Evolutionary conservation across 2,888 invertebrate genomes (phyloP).

Genomic region (Xylocampa areola): DNA sequence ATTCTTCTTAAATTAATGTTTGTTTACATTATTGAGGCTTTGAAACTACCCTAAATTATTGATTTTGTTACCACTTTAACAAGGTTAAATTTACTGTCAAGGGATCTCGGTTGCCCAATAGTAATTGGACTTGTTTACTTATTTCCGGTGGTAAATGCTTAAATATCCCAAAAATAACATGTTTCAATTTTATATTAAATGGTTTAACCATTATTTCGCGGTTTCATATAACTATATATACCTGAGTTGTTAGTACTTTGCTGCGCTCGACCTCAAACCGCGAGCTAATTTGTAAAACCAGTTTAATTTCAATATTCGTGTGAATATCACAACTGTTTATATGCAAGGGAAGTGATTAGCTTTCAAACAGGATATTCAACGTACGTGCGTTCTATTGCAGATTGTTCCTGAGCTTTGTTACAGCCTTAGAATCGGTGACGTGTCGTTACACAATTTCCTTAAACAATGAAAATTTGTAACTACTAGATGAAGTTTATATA

Average conservation of each 20-base stretch:
- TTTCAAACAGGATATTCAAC: constrained; percentile 51
- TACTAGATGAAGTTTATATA: constrained; percentile 52
- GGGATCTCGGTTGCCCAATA: no score
- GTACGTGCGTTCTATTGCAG: constrained; percentile 52
- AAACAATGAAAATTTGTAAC: constrained; percentile 57
- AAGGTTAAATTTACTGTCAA: constrained; percentile 12
- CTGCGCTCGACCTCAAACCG: constrained; percentile 23
- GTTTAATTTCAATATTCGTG: constrained; percentile 53
- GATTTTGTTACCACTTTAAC: constrained; percentile 42
- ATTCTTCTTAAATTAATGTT: constrained; percentile 43
- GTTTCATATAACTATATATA: not conserved
- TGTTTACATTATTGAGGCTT: constrained; percentile 35
- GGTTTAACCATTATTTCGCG: constrained; percentile 9
- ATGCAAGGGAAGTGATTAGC: constrained; percentile 52
- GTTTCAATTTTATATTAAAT: constrained; percentile 13
- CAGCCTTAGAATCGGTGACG: constrained; percentile 41
- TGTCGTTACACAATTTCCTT: constrained; percentile 45
- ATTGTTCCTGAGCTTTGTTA: constrained; percentile 44
- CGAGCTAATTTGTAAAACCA: constrained; percentile 41
- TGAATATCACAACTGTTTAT: constrained; percentile 47
- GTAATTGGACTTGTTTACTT: constrained; percentile 43
- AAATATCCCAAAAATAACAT: no score
- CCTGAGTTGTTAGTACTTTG: constrained; percentile 7
- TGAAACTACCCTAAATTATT: constrained; percentile 30
- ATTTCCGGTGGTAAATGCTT: no score